Evolutionary conservation across 2,113 vertebrate genomes (phyloP).

Genomic region (Cheilinus undulatus): DNA sequence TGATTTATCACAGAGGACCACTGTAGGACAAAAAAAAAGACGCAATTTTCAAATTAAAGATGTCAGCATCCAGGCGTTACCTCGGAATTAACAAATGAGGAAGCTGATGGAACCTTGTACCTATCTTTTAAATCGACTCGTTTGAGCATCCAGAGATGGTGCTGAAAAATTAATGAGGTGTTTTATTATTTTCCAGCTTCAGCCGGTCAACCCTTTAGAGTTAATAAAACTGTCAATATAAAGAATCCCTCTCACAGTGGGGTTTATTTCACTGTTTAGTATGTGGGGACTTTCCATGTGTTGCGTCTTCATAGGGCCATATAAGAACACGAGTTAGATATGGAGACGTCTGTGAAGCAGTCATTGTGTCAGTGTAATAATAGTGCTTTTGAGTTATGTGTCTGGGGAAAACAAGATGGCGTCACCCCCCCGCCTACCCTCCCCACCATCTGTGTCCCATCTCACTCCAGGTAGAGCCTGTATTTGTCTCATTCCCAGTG

Average conservation of each 20-base stretch:
- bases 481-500: conserved; percentile 39
- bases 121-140: conserved; percentile 30
- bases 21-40: conserved; percentile 1
- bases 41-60: conserved; percentile 28
- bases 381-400: conserved; percentile 72
- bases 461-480: conserved; percentile 56
- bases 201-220: conserved; percentile 44
- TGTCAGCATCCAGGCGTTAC: conserved; percentile 1
- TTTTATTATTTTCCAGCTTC: conserved; percentile 71
- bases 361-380: conserved; percentile 75
- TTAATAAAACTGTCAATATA: conserved; percentile 78
- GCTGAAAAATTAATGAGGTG: conserved; percentile 72
- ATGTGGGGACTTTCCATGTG: conserved; percentile 54
- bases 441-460: conserved; percentile 77
- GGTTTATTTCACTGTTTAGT: conserved; percentile 66
- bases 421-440: conserved; percentile 51
- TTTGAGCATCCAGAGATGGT: conserved; percentile 54
- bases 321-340: conserved; percentile 58
- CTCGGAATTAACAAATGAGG: conserved; percentile 24
- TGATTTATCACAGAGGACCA: conserved; percentile 22
- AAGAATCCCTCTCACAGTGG: conserved; percentile 45
- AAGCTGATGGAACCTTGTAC: conserved; percentile 11
- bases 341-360: conserved; percentile 72
- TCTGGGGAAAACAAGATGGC: conserved; percentile 66
- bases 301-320: conserved; percentile 38